phyloP scores from a whole-genome alignment of 2,113 vertebrate species.

The Platichthys flesus region DNA sequence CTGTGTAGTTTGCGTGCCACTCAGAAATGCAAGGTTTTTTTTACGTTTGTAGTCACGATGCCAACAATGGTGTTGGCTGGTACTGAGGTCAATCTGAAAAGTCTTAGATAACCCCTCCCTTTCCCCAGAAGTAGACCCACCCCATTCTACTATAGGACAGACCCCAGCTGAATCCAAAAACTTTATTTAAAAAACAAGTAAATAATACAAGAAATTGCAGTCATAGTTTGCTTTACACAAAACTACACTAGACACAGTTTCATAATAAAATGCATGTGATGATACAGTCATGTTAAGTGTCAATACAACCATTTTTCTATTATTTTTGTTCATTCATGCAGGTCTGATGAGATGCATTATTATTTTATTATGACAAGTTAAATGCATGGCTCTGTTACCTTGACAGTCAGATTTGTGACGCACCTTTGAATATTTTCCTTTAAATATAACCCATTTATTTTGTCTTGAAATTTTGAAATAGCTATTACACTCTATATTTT shows the following conservation, averaged over 20 bases:
- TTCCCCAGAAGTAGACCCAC: background rate
- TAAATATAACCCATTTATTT: too few species aligned
- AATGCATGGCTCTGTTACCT: background rate
- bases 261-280: slow-evolving; percentile 16
- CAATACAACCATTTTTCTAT: background rate
- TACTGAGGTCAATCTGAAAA: background rate
- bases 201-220: background rate
- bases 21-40: background rate
- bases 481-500: background rate
- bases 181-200: slow-evolving; percentile 49
- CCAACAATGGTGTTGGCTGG: background rate
- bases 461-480: too few species aligned
- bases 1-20: background rate
- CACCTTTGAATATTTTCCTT: background rate
- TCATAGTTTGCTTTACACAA: slow-evolving; percentile 17
- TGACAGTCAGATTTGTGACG: background rate
- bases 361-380: background rate
- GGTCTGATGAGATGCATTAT: background rate
- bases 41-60: background rate
- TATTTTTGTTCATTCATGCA: background rate
- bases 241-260: slow-evolving; percentile 15
- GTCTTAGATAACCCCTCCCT: background rate
- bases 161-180: slow-evolving; percentile 19
- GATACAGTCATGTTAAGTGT: slow-evolving; percentile 2
- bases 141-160: background rate